Evolutionary conservation across 92 coral and sea anemone genomes (phyloP).

Genomic region (Phenganax stokvisi): DNA sequence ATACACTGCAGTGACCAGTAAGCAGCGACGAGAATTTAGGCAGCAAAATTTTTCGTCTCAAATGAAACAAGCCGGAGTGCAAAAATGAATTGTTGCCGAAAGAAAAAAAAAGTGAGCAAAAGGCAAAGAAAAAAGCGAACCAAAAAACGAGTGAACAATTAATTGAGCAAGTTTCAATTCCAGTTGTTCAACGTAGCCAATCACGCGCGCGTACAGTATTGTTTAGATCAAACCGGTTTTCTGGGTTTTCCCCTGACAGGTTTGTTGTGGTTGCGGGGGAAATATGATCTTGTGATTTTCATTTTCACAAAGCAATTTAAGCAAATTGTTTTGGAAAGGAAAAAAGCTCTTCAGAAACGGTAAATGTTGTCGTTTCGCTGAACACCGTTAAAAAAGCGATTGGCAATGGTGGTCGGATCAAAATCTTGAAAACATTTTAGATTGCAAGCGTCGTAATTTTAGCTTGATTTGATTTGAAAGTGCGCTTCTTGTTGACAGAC

Average conservation of each 20-base stretch:
- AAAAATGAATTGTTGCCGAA: too few species aligned
- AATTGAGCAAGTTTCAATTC: not conserved
- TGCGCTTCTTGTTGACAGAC: conserved; percentile 14
- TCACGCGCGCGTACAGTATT: conserved; percentile 17
- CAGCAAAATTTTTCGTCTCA: too few species aligned
- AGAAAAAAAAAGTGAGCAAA: too few species aligned
- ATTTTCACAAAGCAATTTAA: not conserved
- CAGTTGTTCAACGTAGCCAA: not conserved
- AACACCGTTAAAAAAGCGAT: not conserved
- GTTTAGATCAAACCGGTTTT: conserved; percentile 28
- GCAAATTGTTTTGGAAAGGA: not conserved
- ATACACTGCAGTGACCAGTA: too few species aligned
- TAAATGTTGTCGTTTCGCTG: not conserved
- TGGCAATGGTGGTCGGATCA: not conserved
- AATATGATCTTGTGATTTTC: not conserved
- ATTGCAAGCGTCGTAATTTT: not conserved
- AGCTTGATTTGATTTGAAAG: not conserved
- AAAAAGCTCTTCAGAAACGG: not conserved
- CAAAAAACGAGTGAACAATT: too few species aligned
- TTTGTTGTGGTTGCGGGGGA: not conserved
- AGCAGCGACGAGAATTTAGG: too few species aligned
- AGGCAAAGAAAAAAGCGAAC: too few species aligned
- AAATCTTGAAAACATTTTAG: not conserved
- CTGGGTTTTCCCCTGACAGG: conserved; percentile 31
- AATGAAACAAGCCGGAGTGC: too few species aligned